Base-by-base conservation (phyloP, 2,113 vertebrate species). In the Brachirus orientalis region DNA sequence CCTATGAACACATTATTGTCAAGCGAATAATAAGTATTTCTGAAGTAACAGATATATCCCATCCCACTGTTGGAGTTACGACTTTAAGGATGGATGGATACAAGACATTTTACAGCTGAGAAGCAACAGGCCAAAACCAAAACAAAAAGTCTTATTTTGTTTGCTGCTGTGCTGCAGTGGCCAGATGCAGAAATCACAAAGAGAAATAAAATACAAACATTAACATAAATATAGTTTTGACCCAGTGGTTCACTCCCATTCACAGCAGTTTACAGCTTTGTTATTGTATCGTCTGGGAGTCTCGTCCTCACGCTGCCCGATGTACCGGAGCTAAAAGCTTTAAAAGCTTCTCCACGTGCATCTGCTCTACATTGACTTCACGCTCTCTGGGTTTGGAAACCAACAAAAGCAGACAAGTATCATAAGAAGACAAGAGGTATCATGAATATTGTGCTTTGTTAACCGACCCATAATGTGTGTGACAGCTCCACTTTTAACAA, bases 301-400 rank as follows among this genome's bases (percentile, higher is more conserved):
- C 48, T 58, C 8, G n/a, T 53, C 28, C 28, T 28, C 28, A 2
- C 28, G 28, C 28, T 38, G 79, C 60, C 69, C 50, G 75, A 85
- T 83, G 80, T 82, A 85, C 69, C 76, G 64, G 77, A 62, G 60
- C 82, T 84, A 28, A 28, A 28, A 28, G 28, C 28, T 28, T 28
- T 28, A 83, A 81, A 62, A 60, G 82, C 68, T 53, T 84, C 73
- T 77, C 80, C 60, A 18, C 71, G 78, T 80, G 60, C 0, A 43
- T 35, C 72, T 43, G 63, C 37, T 79, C 64, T 63, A 66, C 58
- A 52, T 10, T 1, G 43, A 61, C 69, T 54, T 8, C 46, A 19
- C 22, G 38, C 65, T 74, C 56, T 56, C n/a, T n/a, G n/a, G n/a
- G n/a, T n/a, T n/a, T n/a, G n/a, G n/a, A n/a, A n/a, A n/a, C 70